Conservation (phyloP, 2,888 invertebrate genomes). For the Chymomyza amoena region DNA sequence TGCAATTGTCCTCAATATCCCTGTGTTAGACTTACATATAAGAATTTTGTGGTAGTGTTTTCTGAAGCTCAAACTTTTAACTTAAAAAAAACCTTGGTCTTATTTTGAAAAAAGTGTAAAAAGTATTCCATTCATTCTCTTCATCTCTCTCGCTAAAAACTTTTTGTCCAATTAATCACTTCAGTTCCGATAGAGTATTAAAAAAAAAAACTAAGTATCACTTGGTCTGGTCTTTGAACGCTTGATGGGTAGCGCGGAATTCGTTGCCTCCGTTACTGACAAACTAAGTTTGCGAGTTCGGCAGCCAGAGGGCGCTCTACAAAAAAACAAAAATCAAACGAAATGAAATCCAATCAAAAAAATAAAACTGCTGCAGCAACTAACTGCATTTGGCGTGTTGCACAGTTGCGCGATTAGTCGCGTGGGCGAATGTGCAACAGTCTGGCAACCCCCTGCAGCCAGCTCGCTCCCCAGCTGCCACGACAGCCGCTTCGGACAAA, state of each 20-base stretch:
- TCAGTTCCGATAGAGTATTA: neutral
- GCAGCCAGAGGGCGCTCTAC: neutral
- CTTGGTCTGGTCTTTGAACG: neutral
- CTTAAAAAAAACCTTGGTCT: too few relatives aligned
- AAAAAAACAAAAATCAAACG: neutral
- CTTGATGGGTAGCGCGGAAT: constrained; percentile 15
- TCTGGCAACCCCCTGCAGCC: constrained; percentile 50
- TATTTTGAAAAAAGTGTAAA: too few relatives aligned
- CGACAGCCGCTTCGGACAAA: neutral
- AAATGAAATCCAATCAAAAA: constrained; percentile 52
- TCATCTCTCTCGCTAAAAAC: too few relatives aligned
- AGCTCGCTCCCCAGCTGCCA: neutral
- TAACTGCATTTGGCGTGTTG: constrained; percentile 63
- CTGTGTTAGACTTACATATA: too few relatives aligned
- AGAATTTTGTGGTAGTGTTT: too few relatives aligned
- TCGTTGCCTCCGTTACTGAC: constrained; percentile 1
- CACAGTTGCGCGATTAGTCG: constrained; percentile 60
- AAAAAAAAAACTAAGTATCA: constrained; percentile 47
- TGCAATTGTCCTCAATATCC: too few relatives aligned
- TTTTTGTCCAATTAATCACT: neutral
- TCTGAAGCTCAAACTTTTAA: too few relatives aligned
- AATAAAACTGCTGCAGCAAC: constrained; percentile 23
- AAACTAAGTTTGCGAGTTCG: neutral
- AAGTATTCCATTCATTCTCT: too few relatives aligned
- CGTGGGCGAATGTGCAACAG: constrained; percentile 70